phyloP scores from a whole-genome alignment of 2,888 invertebrate genomes.

The Mellilla xanthometata region DNA sequence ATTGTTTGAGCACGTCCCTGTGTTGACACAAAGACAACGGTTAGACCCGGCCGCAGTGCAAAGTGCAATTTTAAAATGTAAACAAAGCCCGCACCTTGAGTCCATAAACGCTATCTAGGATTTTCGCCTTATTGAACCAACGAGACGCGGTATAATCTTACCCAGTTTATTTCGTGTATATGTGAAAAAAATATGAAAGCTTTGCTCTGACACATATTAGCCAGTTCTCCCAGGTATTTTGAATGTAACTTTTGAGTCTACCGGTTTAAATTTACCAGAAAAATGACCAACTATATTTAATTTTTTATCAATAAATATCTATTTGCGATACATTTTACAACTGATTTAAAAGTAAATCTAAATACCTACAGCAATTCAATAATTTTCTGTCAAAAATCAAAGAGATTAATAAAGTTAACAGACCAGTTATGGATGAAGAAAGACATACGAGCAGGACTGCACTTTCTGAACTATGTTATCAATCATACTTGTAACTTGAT shows the following conservation, averaged over 20 bases:
- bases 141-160: constrained; percentile 54
- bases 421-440: constrained; percentile 61
- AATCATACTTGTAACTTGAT: constrained; percentile 68
- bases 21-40: constrained; percentile 69
- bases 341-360: too few relatives aligned
- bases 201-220: constrained; percentile 36
- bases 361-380: too few relatives aligned
- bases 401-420: constrained; percentile 15
- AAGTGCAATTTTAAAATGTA: constrained; percentile 82
- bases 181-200: constrained; percentile 43
- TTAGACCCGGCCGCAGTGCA: constrained; percentile 69
- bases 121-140: constrained; percentile 71
- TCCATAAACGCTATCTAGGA: constrained; percentile 72
- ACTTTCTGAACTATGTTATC: constrained; percentile 63
- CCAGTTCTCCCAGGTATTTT: too few relatives aligned
- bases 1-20: constrained; percentile 70
- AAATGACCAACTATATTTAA: too few relatives aligned
- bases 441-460: constrained; percentile 32
- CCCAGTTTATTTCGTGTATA: constrained; percentile 48
- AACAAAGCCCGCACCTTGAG: constrained; percentile 75
- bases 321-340: too few relatives aligned
- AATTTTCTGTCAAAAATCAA: too few relatives aligned
- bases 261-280: too few relatives aligned
- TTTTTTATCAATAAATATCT: too few relatives aligned
- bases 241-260: too few relatives aligned